phyloP scores from a whole-genome alignment of 2,113 vertebrate genomes.

The Furnarius figulus region DNA sequence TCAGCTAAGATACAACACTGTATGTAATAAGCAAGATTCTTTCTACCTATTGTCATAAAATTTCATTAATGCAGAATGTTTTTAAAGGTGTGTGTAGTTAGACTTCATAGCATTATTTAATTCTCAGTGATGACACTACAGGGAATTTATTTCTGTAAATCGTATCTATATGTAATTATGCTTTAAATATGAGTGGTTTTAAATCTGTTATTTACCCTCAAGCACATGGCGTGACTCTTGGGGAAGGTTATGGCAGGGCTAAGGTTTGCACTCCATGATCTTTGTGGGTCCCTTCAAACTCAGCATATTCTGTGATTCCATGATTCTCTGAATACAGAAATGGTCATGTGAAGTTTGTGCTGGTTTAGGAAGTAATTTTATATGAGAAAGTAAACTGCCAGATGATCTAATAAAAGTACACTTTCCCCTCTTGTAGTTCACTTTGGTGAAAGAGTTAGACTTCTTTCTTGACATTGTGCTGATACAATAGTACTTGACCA shows the following conservation, averaged over 20 bases:
- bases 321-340: background rate
- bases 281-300: background rate
- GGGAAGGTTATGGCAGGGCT: no score
- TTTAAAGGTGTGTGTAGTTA: background rate
- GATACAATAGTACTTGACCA: background rate
- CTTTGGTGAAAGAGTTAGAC: background rate
- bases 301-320: background rate
- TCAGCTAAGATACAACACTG: background rate
- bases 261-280: background rate
- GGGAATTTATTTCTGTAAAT: background rate
- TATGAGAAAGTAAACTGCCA: background rate
- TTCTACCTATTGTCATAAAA: background rate
- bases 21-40: background rate
- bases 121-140: background rate
- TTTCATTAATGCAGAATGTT: background rate
- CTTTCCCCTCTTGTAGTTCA: background rate
- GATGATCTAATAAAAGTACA: background rate
- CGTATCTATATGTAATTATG: background rate
- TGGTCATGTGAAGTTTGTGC: background rate
- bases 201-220: background rate
- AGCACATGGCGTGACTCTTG: no score
- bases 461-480: background rate
- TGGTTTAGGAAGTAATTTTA: background rate
- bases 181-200: background rate
- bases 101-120: background rate